phyloP scores from a whole-genome alignment of 2,888 invertebrate species.

The Ommatoiulus sabulosus region DNA sequence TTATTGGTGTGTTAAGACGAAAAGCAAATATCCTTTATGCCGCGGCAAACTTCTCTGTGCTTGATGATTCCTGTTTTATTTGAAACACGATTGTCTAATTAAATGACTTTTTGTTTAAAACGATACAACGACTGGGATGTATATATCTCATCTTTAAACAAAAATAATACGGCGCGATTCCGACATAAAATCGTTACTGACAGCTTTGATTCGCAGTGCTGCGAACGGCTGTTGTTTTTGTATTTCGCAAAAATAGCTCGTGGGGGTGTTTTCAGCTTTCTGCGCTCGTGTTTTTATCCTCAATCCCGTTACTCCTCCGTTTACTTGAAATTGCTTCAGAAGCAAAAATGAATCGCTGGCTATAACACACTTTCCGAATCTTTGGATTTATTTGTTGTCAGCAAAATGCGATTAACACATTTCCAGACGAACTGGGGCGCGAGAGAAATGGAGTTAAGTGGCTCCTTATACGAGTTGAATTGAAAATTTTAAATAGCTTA shows the following conservation, averaged over 20 bases:
- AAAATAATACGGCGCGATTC: neutral
- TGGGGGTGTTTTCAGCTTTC: neutral
- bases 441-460: too few species aligned
- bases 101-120: neutral
- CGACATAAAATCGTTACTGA: conserved; percentile 16
- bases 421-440: too few species aligned
- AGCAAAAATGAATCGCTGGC: neutral
- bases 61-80: neutral
- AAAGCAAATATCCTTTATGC: neutral
- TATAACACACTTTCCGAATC: neutral
- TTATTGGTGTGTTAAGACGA: neutral
- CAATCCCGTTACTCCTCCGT: neutral
- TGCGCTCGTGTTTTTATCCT: neutral
- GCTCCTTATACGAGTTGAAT: too few species aligned
- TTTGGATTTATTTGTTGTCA: neutral
- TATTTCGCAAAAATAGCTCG: conserved; percentile 7
- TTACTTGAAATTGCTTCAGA: conserved; percentile 9
- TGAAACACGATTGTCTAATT: neutral
- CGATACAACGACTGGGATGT: neutral
- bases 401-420: neutral
- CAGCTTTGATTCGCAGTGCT: neutral
- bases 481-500: too few species aligned
- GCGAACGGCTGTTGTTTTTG: conserved; percentile 33
- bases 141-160: neutral
- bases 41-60: neutral